Conservation (phyloP, 2,888 invertebrate genomes). For the Leptodirus hochenwartii region DNA sequence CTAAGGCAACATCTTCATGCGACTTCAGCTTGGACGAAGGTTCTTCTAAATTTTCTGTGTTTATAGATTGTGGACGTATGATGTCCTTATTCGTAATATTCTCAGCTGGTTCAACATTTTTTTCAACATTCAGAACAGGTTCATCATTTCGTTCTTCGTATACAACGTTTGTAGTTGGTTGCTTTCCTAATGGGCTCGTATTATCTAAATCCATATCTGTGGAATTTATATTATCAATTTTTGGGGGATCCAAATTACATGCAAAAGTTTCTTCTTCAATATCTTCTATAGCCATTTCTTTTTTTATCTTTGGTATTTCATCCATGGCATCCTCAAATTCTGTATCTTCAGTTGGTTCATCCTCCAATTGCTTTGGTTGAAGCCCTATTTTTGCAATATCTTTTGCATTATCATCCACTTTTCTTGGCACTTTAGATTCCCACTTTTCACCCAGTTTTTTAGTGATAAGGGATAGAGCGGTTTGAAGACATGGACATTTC, state of each 20-base stretch:
- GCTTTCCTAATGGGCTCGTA: too few relatives aligned
- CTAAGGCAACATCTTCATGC: slow-evolving; percentile 1
- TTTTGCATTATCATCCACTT: background rate
- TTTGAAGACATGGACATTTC: too few relatives aligned
- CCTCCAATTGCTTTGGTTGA: slow-evolving; percentile 2
- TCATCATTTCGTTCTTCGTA: background rate
- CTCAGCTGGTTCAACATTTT: slow-evolving; percentile 7
- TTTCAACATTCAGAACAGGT: background rate
- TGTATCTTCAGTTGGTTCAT: slow-evolving; percentile 3
- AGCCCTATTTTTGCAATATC: background rate
- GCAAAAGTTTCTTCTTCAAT: slow-evolving; percentile 1
- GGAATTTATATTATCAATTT: too few relatives aligned
- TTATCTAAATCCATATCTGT: too few relatives aligned
- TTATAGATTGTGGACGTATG: too few relatives aligned
- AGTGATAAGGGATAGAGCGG: too few relatives aligned
- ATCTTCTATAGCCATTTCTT: background rate
- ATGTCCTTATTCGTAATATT: too few relatives aligned
- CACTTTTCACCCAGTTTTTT: too few relatives aligned
- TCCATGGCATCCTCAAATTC: background rate
- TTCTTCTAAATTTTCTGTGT: too few relatives aligned
- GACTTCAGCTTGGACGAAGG: too few relatives aligned
- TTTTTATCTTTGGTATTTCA: slow-evolving; percentile 4
- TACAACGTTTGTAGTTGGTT: too few relatives aligned
- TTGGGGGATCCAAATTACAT: background rate
- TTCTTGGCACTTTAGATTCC: background rate